Conservation (phyloP, 2,113 vertebrate species). For the Pelobates fuscus region DNA sequence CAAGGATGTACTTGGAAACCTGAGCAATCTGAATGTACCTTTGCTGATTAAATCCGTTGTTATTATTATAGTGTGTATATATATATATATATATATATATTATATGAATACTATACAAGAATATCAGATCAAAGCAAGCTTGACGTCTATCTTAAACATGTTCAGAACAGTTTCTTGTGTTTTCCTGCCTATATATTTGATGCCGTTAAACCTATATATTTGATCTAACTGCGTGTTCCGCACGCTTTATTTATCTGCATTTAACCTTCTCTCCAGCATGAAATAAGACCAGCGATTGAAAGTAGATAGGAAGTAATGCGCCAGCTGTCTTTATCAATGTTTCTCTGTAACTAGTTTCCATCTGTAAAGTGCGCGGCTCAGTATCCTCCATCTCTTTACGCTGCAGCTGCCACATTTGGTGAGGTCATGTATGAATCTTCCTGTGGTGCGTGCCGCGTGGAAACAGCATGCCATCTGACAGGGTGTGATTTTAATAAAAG, state of each 20-base stretch:
- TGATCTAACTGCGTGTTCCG: too few species aligned
- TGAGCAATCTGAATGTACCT: too few species aligned
- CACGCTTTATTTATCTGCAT: neutral
- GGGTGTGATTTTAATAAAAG: conserved; percentile 37
- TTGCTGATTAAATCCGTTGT: too few species aligned
- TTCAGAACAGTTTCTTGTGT: too few species aligned
- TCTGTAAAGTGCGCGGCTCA: neutral
- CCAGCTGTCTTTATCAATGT: neutral
- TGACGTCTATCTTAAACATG: too few species aligned
- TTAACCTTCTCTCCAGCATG: neutral
- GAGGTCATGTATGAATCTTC: conserved; percentile 21
- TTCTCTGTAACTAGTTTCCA: neutral
- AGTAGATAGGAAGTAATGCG: neutral
- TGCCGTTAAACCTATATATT: too few species aligned
- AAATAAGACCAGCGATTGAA: neutral
- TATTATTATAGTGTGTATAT: too few species aligned
- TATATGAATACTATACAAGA: too few species aligned
- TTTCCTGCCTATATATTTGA: too few species aligned
- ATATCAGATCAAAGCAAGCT: too few species aligned
- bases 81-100: too few species aligned
- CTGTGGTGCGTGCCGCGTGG: conserved; percentile 20
- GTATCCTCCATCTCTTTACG: conserved; percentile 12
- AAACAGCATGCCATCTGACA: conserved; percentile 32
- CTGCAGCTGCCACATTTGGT: conserved; percentile 27
- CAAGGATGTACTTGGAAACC: too few species aligned